Evolutionary conservation across 2,797 vertebrate genomes (phyloP).

Genomic region (Hydrolagus colliei): DNA sequence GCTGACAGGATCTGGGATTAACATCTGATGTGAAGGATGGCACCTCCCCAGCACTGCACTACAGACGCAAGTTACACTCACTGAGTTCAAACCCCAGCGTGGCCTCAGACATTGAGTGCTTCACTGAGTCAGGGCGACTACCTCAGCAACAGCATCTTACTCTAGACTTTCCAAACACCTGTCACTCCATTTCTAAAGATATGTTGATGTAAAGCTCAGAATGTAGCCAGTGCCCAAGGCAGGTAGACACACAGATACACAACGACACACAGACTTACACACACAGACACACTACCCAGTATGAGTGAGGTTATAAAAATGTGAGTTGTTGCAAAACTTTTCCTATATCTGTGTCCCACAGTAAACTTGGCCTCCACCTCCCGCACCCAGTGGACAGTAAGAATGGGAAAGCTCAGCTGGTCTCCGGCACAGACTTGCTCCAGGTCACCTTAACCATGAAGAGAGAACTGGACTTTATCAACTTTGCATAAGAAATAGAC

Average conservation of each 20-base stretch:
- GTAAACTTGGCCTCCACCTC: slow-evolving; percentile 81
- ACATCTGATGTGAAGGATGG: too few species aligned
- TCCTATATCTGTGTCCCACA: slow-evolving; percentile 45
- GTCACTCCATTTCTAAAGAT: too few species aligned
- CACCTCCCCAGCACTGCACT: too few species aligned
- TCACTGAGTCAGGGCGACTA: too few species aligned
- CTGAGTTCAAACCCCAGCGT: too few species aligned
- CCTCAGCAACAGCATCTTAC: too few species aligned
- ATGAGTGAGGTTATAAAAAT: not conserved
- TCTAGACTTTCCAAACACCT: too few species aligned
- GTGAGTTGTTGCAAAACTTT: slow-evolving; percentile 31
- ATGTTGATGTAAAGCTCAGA: slow-evolving; percentile 35
- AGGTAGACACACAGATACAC: slow-evolving; percentile 5
- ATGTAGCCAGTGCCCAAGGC: slow-evolving; percentile 34
- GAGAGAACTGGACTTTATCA: slow-evolving; percentile 63
- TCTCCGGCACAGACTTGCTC: slow-evolving; percentile 63
- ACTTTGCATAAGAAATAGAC: slow-evolving; percentile 50
- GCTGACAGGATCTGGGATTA: too few species aligned
- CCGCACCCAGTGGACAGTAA: slow-evolving; percentile 67
- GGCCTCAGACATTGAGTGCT: too few species aligned
- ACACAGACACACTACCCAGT: slow-evolving; percentile 31
- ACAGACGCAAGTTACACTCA: too few species aligned
- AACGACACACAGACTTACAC: slow-evolving; percentile 23
- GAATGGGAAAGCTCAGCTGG: slow-evolving; percentile 69
- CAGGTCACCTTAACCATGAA: slow-evolving; percentile 72